Percentiles rank a stretch among this genome's conserved stretches.
Conservation (phyloP, 2,888 invertebrate species). For the Harpalus rufipes region DNA sequence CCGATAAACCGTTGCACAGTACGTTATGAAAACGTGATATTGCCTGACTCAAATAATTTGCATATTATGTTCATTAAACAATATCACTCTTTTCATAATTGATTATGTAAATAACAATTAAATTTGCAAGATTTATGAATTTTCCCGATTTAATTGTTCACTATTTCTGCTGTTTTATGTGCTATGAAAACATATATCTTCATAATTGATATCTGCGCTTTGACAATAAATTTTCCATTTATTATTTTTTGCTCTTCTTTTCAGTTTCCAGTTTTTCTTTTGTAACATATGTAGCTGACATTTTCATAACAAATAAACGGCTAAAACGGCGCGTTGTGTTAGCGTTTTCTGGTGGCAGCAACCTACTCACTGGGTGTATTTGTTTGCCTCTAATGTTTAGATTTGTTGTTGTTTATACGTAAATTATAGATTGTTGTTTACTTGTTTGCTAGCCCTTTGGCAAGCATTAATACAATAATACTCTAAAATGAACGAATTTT, state of each 20-base stretch:
- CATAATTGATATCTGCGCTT: not conserved
- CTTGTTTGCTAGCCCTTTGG: not conserved
- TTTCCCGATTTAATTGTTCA: too few species aligned
- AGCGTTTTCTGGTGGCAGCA: not conserved
- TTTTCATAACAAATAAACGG: constrained; percentile 19
- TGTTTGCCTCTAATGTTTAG: not conserved
- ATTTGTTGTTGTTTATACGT: not conserved
- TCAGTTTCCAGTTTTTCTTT: not conserved
- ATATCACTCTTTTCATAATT: too few species aligned
- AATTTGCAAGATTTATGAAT: too few species aligned
- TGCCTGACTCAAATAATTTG: too few species aligned
- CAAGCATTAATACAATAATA: not conserved
- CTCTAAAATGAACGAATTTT: not conserved
- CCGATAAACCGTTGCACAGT: too few species aligned
- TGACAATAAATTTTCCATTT: constrained; percentile 22
- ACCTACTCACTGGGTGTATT: not conserved
- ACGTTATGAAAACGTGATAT: too few species aligned
- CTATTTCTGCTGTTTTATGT: not conserved
- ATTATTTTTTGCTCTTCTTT: constrained; percentile 2
- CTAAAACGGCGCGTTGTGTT: constrained; percentile 9
- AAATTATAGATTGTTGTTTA: not conserved
- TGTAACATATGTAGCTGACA: constrained; percentile 3
- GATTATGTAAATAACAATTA: too few species aligned
- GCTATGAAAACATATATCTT: not conserved
- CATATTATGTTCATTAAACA: too few species aligned